Evolutionary conservation across 2,797 vertebrate genomes (phyloP).

Genomic region (Acipenser oxyrinchus): DNA sequence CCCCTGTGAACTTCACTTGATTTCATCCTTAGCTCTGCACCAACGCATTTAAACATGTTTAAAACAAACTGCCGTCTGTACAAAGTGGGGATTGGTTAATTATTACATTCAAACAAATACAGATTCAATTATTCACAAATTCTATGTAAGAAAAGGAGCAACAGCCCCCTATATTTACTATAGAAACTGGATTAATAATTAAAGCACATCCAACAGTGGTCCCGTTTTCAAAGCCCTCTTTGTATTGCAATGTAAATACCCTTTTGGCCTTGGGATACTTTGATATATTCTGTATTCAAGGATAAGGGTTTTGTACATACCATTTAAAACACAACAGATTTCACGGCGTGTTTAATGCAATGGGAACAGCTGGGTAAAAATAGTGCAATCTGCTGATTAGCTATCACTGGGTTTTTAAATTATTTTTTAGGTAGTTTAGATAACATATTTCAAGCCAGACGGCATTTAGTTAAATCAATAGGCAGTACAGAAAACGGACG

Average conservation of each 20-base stretch:
- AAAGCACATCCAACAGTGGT: constrained; percentile 39
- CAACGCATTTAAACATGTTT: no score
- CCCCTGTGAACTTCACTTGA: constrained; percentile 29
- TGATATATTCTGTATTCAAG: constrained; percentile 24
- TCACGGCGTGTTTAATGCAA: no score
- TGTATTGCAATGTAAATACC: constrained; percentile 56
- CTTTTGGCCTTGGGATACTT: constrained; percentile 32
- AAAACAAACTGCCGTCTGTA: no score
- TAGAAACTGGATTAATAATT: constrained; percentile 43
- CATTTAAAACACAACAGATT: constrained; percentile 3
- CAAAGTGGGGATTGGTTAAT: no score
- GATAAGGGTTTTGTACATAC: constrained; percentile 48
- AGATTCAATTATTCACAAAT: no score
- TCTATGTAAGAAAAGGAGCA: no score
- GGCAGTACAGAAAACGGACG: constrained; percentile 8
- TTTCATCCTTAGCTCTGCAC: constrained; percentile 25
- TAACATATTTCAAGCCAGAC: background rate
- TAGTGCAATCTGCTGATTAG: constrained; percentile 4
- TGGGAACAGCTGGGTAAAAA: background rate
- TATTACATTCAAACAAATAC: no score
- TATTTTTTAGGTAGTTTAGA: background rate
- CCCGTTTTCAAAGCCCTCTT: constrained; percentile 45
- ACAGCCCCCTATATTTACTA: no score
- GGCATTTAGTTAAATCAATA: constrained; percentile 1
- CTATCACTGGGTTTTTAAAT: constrained; percentile 3